Evolutionary conservation across 2,888 invertebrate genomes (phyloP).

Genomic region (Drosophila anomelani): DNA sequence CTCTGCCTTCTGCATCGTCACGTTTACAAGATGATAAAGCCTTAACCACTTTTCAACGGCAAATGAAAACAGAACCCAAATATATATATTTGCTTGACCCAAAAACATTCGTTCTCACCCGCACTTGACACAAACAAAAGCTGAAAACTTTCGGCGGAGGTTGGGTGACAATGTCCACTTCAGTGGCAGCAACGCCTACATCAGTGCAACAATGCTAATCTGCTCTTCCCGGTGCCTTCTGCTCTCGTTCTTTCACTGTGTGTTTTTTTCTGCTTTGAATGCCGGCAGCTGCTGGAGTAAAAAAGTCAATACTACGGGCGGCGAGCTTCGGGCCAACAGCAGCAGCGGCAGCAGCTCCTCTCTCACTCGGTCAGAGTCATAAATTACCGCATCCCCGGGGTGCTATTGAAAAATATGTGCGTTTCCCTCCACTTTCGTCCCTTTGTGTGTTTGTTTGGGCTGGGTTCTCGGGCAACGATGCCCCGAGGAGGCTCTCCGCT

Average conservation of each 20-base stretch:
- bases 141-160: conserved; percentile 64
- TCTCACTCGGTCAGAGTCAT: conserved; percentile 78
- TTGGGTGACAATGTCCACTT: conserved; percentile 63
- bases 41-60: conserved; percentile 72
- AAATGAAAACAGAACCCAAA: conserved; percentile 47
- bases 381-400: conserved; percentile 78
- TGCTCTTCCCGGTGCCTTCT: conserved; percentile 37
- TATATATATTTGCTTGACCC: conserved; percentile 51
- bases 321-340: conserved; percentile 16
- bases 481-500: conserved; percentile 64
- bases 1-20: conserved; percentile 65
- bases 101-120: conserved; percentile 47
- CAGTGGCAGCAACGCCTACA: conserved; percentile 56
- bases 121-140: conserved; percentile 64
- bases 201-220: conserved; percentile 51
- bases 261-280: conserved; percentile 19
- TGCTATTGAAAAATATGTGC: conserved; percentile 73
- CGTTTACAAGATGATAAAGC: conserved; percentile 80
- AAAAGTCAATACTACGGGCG: conserved; percentile 68
- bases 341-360: conserved; percentile 4
- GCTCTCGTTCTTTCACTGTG: conserved; percentile 8
- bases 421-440: conserved; percentile 17
- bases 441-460: conserved; percentile 30
- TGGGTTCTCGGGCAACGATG: conserved; percentile 15
- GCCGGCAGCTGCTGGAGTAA: conserved; percentile 48